A percentile compares a stretch with the other conserved stretches of the same genome.
Conservation (phyloP, 2,797 vertebrate species). For the Fringilla coelebs region DNA sequence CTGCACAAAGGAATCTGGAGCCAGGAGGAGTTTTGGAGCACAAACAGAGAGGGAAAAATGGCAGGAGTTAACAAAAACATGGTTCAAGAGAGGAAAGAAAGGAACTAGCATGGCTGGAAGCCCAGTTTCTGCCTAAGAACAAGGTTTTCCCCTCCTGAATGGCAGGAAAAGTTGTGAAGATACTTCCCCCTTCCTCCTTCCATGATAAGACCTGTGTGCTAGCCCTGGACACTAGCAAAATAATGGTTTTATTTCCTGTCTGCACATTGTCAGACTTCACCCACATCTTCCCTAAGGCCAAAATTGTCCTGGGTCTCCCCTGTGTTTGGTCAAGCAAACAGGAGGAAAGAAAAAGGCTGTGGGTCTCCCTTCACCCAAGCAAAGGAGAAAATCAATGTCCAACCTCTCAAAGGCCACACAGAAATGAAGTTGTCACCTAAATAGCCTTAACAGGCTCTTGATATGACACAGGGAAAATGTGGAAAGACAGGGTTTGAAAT, state of each 20-base stretch:
- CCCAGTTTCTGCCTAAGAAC: neutral
- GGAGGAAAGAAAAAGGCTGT: neutral
- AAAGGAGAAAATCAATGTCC: neutral
- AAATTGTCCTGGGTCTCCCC: neutral
- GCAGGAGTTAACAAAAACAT: neutral
- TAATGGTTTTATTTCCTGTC: neutral
- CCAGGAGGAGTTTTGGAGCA: neutral
- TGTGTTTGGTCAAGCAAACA: neutral
- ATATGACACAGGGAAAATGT: neutral
- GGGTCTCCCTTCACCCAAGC: neutral
- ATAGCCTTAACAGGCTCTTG: neutral
- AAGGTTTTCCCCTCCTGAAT: neutral
- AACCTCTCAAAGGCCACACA: neutral
- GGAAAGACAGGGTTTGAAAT: neutral
- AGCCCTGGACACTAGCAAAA: neutral
- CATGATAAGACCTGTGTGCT: neutral
- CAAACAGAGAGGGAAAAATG: neutral
- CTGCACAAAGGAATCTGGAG: neutral
- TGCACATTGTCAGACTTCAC: neutral
- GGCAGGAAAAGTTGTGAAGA: neutral
- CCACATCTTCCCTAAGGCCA: neutral
- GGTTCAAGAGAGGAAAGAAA: neutral
- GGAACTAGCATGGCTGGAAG: neutral
- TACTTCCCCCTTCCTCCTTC: neutral
- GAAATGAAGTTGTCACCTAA: neutral